phyloP scores from a whole-genome alignment of 2,797 vertebrate species.

The Mormyrops attenuatus region DNA sequence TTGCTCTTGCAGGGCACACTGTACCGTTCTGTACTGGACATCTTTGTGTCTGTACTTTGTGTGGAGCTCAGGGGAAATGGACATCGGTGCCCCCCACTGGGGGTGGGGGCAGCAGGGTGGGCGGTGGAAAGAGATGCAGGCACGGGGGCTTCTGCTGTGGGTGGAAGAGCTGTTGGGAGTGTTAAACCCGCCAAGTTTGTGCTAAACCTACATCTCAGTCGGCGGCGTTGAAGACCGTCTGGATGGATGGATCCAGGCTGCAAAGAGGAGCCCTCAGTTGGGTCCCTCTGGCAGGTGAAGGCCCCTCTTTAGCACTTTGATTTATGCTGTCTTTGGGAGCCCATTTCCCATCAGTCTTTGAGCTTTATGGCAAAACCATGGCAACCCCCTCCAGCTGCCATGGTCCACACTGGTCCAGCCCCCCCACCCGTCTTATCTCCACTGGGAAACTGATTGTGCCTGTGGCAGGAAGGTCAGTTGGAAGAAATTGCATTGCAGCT shows the following conservation, averaged over 20 bases:
- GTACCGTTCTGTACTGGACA: not conserved
- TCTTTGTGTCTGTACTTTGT: not conserved
- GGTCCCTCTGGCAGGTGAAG: slow-evolving; percentile 10
- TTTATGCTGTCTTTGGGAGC: slow-evolving; percentile 57
- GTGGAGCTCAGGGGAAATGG: not conserved
- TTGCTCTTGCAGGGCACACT: not conserved
- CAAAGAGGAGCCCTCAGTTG: not conserved
- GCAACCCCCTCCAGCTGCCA: slow-evolving; percentile 3
- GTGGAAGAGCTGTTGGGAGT: not conserved
- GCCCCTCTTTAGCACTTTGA: slow-evolving; percentile 49
- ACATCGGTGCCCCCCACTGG: not conserved
- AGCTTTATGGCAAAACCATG: slow-evolving; percentile 14
- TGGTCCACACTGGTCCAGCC: slow-evolving; percentile 25
- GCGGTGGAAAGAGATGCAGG: not conserved
- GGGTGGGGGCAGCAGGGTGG: not conserved
- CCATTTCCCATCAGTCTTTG: slow-evolving; percentile 38
- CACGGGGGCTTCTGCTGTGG: not conserved
- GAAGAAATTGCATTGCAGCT: slow-evolving; percentile 69
- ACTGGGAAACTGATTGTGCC: slow-evolving; percentile 62
- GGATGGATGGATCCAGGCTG: not conserved
- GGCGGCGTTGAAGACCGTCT: not conserved
- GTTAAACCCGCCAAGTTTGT: not conserved
- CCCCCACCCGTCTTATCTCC: slow-evolving; percentile 58
- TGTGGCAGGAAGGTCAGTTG: slow-evolving; percentile 70
- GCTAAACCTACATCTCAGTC: not conserved